Conservation (phyloP, 2,797 vertebrate genomes). For the Clarias platycephalus region DNA sequence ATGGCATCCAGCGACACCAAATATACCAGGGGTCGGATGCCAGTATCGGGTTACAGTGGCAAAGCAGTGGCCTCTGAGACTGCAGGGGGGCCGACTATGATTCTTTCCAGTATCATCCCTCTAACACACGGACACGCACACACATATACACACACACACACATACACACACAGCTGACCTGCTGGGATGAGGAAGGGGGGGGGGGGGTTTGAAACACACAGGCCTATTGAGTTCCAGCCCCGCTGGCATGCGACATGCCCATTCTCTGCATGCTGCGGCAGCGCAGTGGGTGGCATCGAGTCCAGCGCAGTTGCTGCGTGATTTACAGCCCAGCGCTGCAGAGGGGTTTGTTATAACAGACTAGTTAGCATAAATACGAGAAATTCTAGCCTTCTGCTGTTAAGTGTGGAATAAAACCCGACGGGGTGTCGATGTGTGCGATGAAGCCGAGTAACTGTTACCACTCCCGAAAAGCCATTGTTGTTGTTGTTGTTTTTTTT, state of each 20-base stretch:
- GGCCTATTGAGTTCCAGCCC: slow-evolving; percentile 71
- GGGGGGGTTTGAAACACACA: slow-evolving; percentile 37
- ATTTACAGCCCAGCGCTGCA: slow-evolving; percentile 72
- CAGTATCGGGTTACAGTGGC: slow-evolving; percentile 29
- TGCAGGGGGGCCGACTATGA: background rate
- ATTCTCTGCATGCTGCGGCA: slow-evolving; percentile 66
- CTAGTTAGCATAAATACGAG: slow-evolving; percentile 68
- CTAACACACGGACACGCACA: slow-evolving; percentile 33
- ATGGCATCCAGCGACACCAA: background rate
- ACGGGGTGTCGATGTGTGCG: slow-evolving; percentile 3
- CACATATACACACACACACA: slow-evolving; percentile 26
- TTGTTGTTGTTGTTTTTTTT: background rate
- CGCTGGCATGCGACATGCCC: slow-evolving; percentile 73
- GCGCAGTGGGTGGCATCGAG: slow-evolving; percentile 76
- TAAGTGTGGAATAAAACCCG: slow-evolving; percentile 44
- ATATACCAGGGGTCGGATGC: background rate
- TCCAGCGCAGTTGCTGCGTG: slow-evolving; percentile 72
- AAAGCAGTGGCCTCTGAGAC: slow-evolving; percentile 38
- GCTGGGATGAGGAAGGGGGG: slow-evolving; percentile 20
- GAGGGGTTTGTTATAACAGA: slow-evolving; percentile 72
- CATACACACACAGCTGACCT: slow-evolving; percentile 46
- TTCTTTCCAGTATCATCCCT: slow-evolving; percentile 31
- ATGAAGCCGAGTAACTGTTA: slow-evolving; percentile 6
- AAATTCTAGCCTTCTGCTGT: slow-evolving; percentile 36
- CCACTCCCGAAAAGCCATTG: background rate